A percentile compares a stretch with the other conserved stretches of the same genome.
phyloP scores from a whole-genome alignment of 2,888 invertebrate species.

The Tetheella fluctuosa region DNA sequence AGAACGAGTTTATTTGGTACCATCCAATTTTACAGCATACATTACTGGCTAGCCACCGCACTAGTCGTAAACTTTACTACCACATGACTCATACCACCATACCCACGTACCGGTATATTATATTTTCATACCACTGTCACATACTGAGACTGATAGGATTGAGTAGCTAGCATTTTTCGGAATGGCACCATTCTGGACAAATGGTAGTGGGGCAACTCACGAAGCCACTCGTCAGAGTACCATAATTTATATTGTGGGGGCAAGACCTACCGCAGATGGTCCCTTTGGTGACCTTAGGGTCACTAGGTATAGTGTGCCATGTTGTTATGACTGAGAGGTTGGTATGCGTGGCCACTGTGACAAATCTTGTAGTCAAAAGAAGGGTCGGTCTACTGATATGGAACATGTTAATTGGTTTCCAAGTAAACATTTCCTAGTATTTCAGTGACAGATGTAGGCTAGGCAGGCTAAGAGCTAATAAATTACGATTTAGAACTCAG shows the following conservation, averaged over 20 bases:
- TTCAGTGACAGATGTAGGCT: not conserved
- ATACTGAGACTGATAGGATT: not conserved
- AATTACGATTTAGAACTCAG: slow-evolving; percentile 2
- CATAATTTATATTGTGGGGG: no score
- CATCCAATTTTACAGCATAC: not conserved
- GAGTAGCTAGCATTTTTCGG: no score
- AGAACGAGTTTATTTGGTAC: not conserved
- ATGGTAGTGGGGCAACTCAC: no score
- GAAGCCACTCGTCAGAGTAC: no score
- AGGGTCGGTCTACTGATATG: no score
- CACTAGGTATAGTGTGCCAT: no score
- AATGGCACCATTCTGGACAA: no score
- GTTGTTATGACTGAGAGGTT: no score
- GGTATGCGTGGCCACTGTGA: no score
- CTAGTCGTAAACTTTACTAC: not conserved
- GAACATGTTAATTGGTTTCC: not conserved
- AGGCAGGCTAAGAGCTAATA: not conserved
- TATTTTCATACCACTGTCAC: not conserved
- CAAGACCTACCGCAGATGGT: no score
- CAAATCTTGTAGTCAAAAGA: no score
- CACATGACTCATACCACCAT: slow-evolving; percentile 4
- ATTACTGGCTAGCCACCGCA: not conserved
- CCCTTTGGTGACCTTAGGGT: no score
- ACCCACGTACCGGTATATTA: not conserved
- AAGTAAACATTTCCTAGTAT: not conserved